phyloP scores from a whole-genome alignment of 2,113 vertebrate genomes.

The Melanerpes aurifrons region DNA sequence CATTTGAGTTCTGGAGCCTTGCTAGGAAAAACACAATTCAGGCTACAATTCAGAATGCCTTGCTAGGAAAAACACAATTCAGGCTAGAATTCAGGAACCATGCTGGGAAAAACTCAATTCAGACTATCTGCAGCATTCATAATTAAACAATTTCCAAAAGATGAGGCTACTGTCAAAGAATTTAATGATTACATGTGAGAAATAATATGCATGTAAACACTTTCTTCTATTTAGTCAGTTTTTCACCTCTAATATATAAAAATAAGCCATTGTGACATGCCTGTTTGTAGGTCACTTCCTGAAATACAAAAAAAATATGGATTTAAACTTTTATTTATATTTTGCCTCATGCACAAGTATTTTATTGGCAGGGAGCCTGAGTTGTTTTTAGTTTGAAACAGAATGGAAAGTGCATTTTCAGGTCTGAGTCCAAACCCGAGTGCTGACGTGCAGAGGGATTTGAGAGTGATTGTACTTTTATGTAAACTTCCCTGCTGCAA shows the following conservation, averaged over 20 bases:
- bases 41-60: no score
- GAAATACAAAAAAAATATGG: background rate
- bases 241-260: background rate
- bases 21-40: background rate
- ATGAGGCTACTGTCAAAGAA: background rate
- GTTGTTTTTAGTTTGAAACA: background rate
- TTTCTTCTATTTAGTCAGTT: background rate
- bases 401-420: background rate
- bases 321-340: no score
- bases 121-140: background rate
- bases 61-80: background rate
- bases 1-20: background rate
- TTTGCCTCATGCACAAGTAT: background rate
- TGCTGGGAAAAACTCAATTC: background rate
- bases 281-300: background rate
- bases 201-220: background rate
- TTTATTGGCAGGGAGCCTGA: background rate
- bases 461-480: background rate
- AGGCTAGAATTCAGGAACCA: background rate
- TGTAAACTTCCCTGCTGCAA: background rate
- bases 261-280: background rate
- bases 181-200: background rate
- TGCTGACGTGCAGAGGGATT: background rate
- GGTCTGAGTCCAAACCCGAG: background rate
- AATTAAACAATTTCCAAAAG: background rate